Evolutionary conservation across 2,113 vertebrate genomes (phyloP), one percentile per base, ranked within the genome.

Genomic region (Aleadryas rufinucha): DNA sequence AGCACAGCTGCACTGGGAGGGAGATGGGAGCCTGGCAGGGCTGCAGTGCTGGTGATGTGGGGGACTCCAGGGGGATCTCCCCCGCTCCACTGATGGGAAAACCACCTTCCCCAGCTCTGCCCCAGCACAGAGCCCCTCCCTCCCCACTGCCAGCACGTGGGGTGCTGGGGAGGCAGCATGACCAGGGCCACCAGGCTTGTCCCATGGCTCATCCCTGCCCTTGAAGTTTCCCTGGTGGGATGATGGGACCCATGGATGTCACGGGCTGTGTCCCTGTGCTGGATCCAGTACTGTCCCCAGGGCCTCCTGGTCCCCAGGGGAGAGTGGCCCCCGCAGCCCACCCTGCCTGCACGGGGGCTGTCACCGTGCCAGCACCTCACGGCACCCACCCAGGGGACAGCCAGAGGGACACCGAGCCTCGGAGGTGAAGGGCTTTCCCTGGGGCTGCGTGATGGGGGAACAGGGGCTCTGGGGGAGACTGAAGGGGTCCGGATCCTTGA

Each of bases 61-160:
- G 27, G 24, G 15, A 18, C 19, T 15, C 18, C n/a, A 10, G 26
- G 16, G 23, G 11, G 4, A 22, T 23, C 12, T 69, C 9, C 23
- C 11, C 44, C 3, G 8, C 28, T 42, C 33, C 21, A 8, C 23
- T 17, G n/a, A 17, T 33, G 16, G 74, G 41, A 65, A 71, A 93
- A 16, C 0, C 37, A 17, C 50, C 37, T 65, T 41, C 26, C 8
- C 27, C 18, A 61, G 18, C 33, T 37, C 49, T 83, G 41, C 23
- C 66, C 18, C 20, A 16, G 64, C 74, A 16, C 28, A 30, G 82
- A 22, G 13, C 28, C n/a, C 0, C 24, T 39, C 39, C 24, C 35
- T 27, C n/a, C 61, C 35, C 19, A 0, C 27, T 14, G n/a, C 1
- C 7, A 24, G 63, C 60, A 1, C 1, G 1, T 3, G n/a, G 42